Evolutionary conservation across 2,888 invertebrate genomes (phyloP).

Genomic region (Torymus texanus): DNA sequence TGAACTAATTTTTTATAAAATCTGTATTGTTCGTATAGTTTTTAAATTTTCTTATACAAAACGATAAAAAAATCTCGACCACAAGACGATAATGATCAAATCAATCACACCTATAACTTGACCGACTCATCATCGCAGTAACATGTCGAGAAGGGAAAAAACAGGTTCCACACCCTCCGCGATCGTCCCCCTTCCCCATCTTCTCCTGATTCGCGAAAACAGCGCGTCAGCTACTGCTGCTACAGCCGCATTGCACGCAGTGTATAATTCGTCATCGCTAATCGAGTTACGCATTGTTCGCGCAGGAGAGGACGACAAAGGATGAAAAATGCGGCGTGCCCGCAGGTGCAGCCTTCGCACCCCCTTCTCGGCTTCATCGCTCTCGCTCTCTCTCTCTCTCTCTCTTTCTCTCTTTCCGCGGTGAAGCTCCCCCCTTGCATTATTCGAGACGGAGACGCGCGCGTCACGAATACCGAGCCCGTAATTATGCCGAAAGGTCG

Average conservation of each 20-base stretch:
- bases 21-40: too few relatives aligned
- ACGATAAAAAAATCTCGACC: too few relatives aligned
- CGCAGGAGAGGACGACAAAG: constrained; percentile 45
- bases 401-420: background rate
- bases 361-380: background rate
- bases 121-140: too few relatives aligned
- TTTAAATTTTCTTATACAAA: too few relatives aligned
- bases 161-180: too few relatives aligned
- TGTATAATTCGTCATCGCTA: constrained; percentile 44
- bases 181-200: background rate
- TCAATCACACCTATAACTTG: too few relatives aligned
- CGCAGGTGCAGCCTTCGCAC: constrained; percentile 49
- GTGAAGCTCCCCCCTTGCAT: background rate
- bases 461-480: constrained; percentile 45
- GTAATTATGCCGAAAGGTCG: constrained; percentile 50
- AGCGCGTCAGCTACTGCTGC: background rate
- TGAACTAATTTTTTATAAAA: too few relatives aligned
- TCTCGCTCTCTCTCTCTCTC: constrained; percentile 6
- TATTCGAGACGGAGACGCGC: constrained; percentile 10
- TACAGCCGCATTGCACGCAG: background rate
- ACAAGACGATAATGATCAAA: too few relatives aligned
- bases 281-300: constrained; percentile 41
- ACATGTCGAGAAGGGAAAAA: too few relatives aligned
- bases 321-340: constrained; percentile 52
- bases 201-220: constrained; percentile 21